These are phyloP conservation scores for Magallana nippona DNA, from an alignment of 2,888 invertebrate genomes.

Conservation along the genomic window DNA sequence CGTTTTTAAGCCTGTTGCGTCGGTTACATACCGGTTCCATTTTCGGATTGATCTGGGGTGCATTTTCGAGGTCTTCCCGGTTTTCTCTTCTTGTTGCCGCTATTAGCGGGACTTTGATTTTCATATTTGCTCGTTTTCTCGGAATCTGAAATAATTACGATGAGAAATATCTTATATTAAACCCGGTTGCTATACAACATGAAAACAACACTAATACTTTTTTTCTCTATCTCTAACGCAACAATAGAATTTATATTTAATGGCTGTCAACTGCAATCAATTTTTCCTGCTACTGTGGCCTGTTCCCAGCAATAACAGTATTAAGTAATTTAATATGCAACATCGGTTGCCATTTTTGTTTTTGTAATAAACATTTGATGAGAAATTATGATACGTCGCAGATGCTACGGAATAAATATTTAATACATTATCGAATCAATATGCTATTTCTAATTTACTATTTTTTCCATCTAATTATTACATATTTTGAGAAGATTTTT, in stretches of 20 bases:
- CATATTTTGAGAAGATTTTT: not conserved
- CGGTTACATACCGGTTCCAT: slow-evolving; percentile 69
- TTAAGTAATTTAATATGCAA: slow-evolving; percentile 27
- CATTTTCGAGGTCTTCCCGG: slow-evolving; percentile 89
- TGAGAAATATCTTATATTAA: not conserved
- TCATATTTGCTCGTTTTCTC: slow-evolving; percentile 43
- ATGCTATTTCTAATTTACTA: not conserved
- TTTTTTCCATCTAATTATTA: not conserved
- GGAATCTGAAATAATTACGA: slow-evolving; percentile 54
- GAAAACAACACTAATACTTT: not conserved
- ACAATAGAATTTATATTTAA: not conserved
- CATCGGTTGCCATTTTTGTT: not conserved
- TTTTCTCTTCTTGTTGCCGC: slow-evolving; percentile 86
- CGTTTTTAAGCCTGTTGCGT: not conserved
- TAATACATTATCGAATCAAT: not conserved
- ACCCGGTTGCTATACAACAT: not conserved
- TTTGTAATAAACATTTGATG: not conserved
- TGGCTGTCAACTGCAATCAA: not conserved
- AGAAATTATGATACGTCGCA: not conserved
- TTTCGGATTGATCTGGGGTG: slow-evolving; percentile 63
- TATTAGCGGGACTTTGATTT: slow-evolving; percentile 10
- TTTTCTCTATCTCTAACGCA: not conserved
- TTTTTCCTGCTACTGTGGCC: not conserved
- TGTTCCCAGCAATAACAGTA: not conserved
- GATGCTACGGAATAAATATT: slow-evolving; percentile 9